These are phyloP conservation scores for Stegophylla sp. DNA, from an alignment of 2,888 invertebrate species.

Conservation along the genomic window DNA sequence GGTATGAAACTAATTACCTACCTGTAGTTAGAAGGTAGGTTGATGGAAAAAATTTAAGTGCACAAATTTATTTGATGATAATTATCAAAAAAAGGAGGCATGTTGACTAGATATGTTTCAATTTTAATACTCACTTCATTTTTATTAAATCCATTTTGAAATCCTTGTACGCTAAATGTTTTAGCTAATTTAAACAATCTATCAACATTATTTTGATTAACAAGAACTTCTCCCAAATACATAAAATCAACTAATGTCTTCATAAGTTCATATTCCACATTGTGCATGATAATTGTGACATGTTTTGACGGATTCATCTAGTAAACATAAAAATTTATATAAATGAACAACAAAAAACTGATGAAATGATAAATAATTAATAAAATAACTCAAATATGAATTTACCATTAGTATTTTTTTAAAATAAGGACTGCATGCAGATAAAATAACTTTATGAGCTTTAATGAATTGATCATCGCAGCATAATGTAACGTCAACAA, in stretches of 20 bases:
- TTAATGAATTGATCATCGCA: conserved; percentile 83
- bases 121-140: conserved; percentile 44
- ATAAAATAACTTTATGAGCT: conserved; percentile 85
- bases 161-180: conserved; percentile 48
- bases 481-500: conserved; percentile 86
- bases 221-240: conserved; percentile 80
- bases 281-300: conserved; percentile 84
- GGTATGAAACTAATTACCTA: too few species aligned
- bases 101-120: too few species aligned
- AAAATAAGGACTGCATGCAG: conserved; percentile 87
- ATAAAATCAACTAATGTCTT: conserved; percentile 82
- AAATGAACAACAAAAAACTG: neutral
- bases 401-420: conserved; percentile 84
- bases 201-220: conserved; percentile 73
- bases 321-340: neutral
- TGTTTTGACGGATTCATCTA: conserved; percentile 85
- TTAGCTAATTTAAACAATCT: conserved; percentile 64
- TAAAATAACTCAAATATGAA: neutral
- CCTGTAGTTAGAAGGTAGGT: too few species aligned
- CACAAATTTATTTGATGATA: too few species aligned
- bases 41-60: too few species aligned
- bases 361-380: neutral
- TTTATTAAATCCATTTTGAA: conserved; percentile 50
- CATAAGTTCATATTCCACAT: conserved; percentile 80
- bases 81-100: too few species aligned